Conservation (phyloP, 23 tunicate species). For the Styela plicata region DNA sequence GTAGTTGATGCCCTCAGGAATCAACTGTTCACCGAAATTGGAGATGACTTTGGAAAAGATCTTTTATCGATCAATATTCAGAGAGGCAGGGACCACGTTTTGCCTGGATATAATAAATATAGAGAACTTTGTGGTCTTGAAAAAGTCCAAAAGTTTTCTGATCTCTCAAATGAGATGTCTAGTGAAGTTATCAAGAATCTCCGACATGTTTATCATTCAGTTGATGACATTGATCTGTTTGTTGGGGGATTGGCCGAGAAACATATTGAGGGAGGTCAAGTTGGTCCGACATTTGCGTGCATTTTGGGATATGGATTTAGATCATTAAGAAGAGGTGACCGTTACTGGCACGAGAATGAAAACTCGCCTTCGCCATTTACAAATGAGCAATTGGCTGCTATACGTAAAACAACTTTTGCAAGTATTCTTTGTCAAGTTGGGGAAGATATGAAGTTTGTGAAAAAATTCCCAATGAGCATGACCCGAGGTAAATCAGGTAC, state of each 20-base stretch:
- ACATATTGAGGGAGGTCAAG: conserved; percentile 48
- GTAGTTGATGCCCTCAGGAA: conserved; percentile 50
- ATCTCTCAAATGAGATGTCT: conserved; percentile 39
- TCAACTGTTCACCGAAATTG: conserved; percentile 41
- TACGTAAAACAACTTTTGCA: conserved; percentile 2
- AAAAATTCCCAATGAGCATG: background rate
- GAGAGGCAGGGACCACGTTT: conserved; percentile 85
- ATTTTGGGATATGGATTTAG: conserved; percentile 66
- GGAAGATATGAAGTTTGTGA: conserved; percentile 22
- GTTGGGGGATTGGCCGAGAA: conserved; percentile 62
- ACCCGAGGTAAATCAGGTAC: background rate
- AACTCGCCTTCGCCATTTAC: conserved; percentile 26
- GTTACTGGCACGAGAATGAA: conserved; percentile 63
- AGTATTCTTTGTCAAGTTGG: conserved; percentile 20
- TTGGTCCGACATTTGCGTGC: conserved; percentile 75
- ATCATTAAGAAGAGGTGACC: conserved; percentile 57
- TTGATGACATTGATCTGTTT: conserved; percentile 74
- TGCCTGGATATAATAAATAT: conserved; percentile 73
- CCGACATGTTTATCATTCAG: conserved; percentile 34
- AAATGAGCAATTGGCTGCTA: background rate
- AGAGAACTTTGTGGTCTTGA: conserved; percentile 68
- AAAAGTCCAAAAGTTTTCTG: conserved; percentile 33
- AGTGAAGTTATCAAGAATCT: background rate
- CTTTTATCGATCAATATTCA: conserved; percentile 70
- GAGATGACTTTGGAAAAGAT: background rate